Base-by-base conservation (phyloP, 2,888 invertebrate genomes). In the Iselma pallidipennis region DNA sequence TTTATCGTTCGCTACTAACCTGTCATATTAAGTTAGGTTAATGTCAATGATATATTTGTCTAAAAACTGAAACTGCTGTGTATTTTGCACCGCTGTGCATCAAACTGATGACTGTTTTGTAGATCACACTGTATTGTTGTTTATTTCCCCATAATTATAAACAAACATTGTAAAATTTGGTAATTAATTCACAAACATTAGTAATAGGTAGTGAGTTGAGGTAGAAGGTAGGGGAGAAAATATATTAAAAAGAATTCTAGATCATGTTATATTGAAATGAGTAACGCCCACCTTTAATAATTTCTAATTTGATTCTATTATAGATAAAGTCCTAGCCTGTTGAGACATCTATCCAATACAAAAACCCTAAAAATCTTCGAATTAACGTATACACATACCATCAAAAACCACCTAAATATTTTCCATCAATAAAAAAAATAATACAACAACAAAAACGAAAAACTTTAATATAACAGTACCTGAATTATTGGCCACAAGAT, bases 211-310 rank as follows among this genome's bases (percentile, higher is more conserved):
- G 16, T 6, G 7, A 37, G 2, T 16, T 16, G 16, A 16, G 16
- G 7, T 6, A 6, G 26, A 26, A 5, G 26, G 4, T 26, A 5
- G 1, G 16, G 9, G 16, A 37, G 16, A 37, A 37, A 33, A n/a
- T 9, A 9, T 37, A n/a, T 37, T 16, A 37, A 37, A 37, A 16
- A 37, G 2, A 25, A 55, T 23, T 55, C 31, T 53, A 33, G 52
- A 12, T 53, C 29, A 37, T 55, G 53, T 31, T 42, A 21, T 52
- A 60, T 60, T 57, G 60, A 63, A 63, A 60, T 57, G 60, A 63
- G 60, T n/a, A 60, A 60, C 63, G 63, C 63, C 63, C 55, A 63
- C 63, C 49, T 63, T 45, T 63, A 63, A n/a, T n/a, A n/a, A 60
- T 63, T 60, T 57, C 49, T 37, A 57, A 62, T 33, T 60, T 54